Conservation (phyloP, 2,113 vertebrate species). For the Brachypteracias leptosomus region DNA sequence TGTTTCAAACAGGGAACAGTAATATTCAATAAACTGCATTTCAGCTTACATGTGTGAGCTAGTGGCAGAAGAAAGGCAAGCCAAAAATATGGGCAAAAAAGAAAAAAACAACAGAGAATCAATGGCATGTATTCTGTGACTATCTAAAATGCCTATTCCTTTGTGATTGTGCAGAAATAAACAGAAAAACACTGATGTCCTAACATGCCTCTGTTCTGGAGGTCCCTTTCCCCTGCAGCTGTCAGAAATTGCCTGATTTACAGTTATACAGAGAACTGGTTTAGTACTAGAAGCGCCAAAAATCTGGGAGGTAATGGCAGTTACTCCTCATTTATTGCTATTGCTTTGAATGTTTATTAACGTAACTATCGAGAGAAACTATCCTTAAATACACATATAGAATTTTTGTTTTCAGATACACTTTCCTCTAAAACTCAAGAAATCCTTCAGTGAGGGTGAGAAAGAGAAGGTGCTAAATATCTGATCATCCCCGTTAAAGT, state of each 20-base stretch:
- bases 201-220: neutral
- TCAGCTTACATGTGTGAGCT: neutral
- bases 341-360: too few relatives aligned
- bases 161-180: neutral
- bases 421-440: too few relatives aligned
- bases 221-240: neutral
- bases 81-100: neutral
- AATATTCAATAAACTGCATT: neutral
- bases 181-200: neutral
- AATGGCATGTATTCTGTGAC: neutral
- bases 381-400: too few relatives aligned
- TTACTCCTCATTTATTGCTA: too few relatives aligned
- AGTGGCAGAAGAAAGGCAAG: neutral
- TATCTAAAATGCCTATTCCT: neutral
- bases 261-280: neutral
- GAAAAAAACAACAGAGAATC: neutral
- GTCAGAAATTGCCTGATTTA: neutral
- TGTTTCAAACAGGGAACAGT: neutral
- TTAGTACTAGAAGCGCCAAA: neutral
- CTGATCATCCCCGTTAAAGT: neutral
- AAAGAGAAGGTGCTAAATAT: too few relatives aligned
- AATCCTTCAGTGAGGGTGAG: too few relatives aligned
- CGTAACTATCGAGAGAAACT: too few relatives aligned
- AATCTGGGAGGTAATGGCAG: rapidly evolving
- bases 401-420: too few relatives aligned